Percentiles rank a stretch among this genome's conserved stretches.
Evolutionary conservation across 2,888 invertebrate genomes (phyloP).

Genomic region (Orthosia gracilis): DNA sequence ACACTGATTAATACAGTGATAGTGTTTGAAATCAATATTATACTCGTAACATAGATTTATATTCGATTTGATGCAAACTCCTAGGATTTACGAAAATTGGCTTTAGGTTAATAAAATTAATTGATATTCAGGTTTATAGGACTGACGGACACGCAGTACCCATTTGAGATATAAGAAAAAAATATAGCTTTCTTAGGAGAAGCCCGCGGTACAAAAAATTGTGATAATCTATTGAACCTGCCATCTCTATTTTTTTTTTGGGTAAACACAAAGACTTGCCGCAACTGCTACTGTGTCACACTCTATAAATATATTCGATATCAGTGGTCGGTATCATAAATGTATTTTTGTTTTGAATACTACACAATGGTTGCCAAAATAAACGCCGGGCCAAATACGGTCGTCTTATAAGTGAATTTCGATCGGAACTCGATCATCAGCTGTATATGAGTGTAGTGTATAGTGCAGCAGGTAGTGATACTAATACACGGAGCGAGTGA

Average conservation of each 20-base stretch:
- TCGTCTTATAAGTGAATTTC: not conserved
- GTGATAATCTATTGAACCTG: not conserved
- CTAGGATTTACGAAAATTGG: no score
- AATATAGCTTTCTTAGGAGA: not conserved
- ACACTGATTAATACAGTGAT: not conserved
- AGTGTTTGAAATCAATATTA: not conserved
- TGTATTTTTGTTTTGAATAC: not conserved
- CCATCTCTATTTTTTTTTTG: no score
- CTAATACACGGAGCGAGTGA: not conserved
- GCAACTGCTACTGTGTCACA: not conserved
- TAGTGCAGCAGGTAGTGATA: constrained; percentile 2
- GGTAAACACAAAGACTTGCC: no score
- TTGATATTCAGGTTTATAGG: no score
- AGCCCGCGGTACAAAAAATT: not conserved
- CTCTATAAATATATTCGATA: not conserved
- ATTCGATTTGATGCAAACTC: not conserved
- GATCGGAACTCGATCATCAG: not conserved
- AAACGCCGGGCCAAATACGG: not conserved
- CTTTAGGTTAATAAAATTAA: no score
- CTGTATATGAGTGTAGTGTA: not conserved
- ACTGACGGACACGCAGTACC: no score
- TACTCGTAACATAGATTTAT: not conserved
- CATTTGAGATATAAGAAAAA: not conserved
- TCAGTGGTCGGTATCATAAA: not conserved
- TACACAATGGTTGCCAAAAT: not conserved